Evolutionary conservation across 2,113 vertebrate genomes (phyloP), one percentile per base, ranked within the genome.

Genomic region (Crotalus helleri): DNA sequence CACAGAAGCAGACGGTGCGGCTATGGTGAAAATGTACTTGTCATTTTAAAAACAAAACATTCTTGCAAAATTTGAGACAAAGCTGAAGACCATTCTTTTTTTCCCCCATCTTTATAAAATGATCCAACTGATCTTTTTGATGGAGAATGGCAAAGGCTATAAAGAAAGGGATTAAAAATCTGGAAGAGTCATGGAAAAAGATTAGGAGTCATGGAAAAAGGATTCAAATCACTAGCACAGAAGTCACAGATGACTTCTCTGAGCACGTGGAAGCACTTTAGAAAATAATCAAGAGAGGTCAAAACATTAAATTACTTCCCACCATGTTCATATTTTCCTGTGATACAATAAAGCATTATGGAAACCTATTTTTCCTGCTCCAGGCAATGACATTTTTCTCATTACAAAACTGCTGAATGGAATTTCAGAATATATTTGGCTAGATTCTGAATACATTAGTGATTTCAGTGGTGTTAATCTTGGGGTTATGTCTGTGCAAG

Each of bases 261-360:
- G 29, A 94, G 88, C 91, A 93, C 87, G 91, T 92, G 92, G 91
- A 96, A 95, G 57, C 85, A 94, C 57, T 95, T 94, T 92, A 94
- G 74, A 93, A 94, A 58, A 85, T 94, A 95, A 94, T 92, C 87
- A 94, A 91, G 51, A 93, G 93, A 96, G 95, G 93, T 96, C 95
- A 96, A 93, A 96, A 95, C 5, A 58, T 94, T 92, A 95, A 96
- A 96, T 96, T 93, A 91, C 94, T 96, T 95, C 94, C 91, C 74
- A 91, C 51, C 87, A 94, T 89, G 89, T 87, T 95, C 44, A 61
- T 94, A 91, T 90, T 92, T 96, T 7, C 26, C 53, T 95, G 90
- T 54, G 89, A 85, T 46, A 93, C 74, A 93, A 96, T 93, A 86
- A 93, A 95, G 29, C 90, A 93, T 95, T 90, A 87, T 7, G 94